phyloP scores from a whole-genome alignment of 2,113 vertebrate genomes.

The Boulengeromyrus knoepffleri region DNA sequence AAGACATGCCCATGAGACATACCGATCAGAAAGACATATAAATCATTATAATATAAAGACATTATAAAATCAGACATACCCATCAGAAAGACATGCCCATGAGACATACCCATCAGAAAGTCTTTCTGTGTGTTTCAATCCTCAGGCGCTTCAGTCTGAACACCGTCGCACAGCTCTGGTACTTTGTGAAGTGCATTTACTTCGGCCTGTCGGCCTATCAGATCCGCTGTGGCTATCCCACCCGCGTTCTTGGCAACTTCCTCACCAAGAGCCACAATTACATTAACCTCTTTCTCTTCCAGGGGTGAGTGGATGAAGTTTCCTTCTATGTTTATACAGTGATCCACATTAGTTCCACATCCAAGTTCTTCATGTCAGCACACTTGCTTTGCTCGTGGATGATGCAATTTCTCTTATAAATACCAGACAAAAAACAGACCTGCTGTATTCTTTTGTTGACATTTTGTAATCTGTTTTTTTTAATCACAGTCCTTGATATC shows the following conservation, averaged over 20 bases:
- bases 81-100: too few relatives aligned
- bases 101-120: too few relatives aligned
- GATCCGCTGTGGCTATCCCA: slow-evolving; percentile 84
- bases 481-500: neutral
- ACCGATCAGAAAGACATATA: too few relatives aligned
- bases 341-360: neutral
- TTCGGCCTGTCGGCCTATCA: slow-evolving; percentile 85
- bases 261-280: slow-evolving; percentile 88
- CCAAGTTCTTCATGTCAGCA: neutral
- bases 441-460: neutral
- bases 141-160: slow-evolving; percentile 82
- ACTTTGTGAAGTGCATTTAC: slow-evolving; percentile 88
- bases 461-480: neutral
- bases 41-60: too few relatives aligned
- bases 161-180: slow-evolving; percentile 83
- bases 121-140: slow-evolving; percentile 25
- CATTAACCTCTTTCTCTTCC: slow-evolving; percentile 84
- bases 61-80: too few relatives aligned
- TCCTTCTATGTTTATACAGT: neutral
- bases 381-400: neutral
- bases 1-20: too few relatives aligned
- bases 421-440: neutral
- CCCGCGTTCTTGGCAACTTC: slow-evolving; percentile 82
- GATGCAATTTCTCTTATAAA: neutral
- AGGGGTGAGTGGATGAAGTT: slow-evolving; percentile 63